Evolutionary conservation across 2,888 invertebrate genomes (phyloP).

Genomic region (Chloromyia formosa): DNA sequence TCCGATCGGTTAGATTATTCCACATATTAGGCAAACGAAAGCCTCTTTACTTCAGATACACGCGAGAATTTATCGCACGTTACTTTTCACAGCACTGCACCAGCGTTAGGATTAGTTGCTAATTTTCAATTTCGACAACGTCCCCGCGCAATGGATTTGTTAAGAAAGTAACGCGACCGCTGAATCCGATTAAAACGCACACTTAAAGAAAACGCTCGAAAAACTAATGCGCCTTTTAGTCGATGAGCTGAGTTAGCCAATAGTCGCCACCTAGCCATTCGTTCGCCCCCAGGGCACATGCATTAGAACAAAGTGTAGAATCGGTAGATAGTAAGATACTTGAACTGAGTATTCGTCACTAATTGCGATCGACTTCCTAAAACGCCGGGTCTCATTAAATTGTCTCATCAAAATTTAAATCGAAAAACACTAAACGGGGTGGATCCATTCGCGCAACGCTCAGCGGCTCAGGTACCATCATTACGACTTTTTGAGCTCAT

Average conservation of each 20-base stretch:
- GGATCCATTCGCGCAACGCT: neutral
- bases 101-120: no score
- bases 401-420: constrained; percentile 29
- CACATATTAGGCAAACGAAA: constrained; percentile 44
- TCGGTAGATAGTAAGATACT: neutral
- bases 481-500: constrained; percentile 26
- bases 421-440: constrained; percentile 1
- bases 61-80: no score
- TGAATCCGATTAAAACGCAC: neutral
- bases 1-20: constrained; percentile 46
- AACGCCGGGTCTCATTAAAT: constrained; percentile 22
- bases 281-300: neutral
- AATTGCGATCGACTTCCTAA: constrained; percentile 39
- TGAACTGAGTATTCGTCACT: constrained; percentile 17
- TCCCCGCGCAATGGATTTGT: neutral
- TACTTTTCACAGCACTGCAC: no score
- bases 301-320: neutral
- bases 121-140: no score
- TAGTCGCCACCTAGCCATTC: no score
- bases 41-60: neutral
- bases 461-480: neutral
- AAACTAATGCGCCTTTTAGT: neutral
- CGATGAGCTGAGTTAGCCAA: no score
- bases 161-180: neutral
- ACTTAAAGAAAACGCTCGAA: constrained; percentile 19